Evolutionary conservation across 2,888 invertebrate species (phyloP).

Genomic region (Apodemia duryi): DNA sequence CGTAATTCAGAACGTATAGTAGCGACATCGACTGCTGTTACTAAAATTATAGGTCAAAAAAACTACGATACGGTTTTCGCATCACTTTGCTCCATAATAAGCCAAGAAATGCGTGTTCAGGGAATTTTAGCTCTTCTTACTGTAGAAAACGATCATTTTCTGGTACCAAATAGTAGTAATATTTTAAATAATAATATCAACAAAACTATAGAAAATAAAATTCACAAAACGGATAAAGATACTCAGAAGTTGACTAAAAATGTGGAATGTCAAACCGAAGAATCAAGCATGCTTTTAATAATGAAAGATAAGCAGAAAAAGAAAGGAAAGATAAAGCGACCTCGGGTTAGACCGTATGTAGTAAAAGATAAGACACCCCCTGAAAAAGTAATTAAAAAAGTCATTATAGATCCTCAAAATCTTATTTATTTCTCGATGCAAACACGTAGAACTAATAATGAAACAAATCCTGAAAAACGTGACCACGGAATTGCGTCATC

Average conservation of each 20-base stretch:
- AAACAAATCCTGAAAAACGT: not conserved
- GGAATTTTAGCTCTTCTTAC: constrained; percentile 52
- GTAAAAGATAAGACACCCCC: constrained; percentile 38
- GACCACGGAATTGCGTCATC: constrained; percentile 3
- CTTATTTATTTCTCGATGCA: constrained; percentile 24
- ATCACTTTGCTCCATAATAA: constrained; percentile 53
- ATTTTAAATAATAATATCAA: not conserved
- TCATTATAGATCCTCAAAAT: constrained; percentile 41
- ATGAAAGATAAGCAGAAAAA: constrained; percentile 29
- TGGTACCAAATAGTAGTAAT: not conserved
- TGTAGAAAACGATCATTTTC: not conserved
- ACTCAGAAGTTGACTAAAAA: not conserved
- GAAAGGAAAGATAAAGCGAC: constrained; percentile 37
- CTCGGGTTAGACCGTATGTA: constrained; percentile 44
- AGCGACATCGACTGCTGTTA: constrained; percentile 49
- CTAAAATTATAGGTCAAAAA: constrained; percentile 53
- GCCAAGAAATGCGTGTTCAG: constrained; percentile 49
- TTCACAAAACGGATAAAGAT: not conserved
- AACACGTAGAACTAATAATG: constrained; percentile 9
- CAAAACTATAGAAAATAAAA: not conserved
- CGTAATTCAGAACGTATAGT: constrained; percentile 32
- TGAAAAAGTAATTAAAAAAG: constrained; percentile 32
- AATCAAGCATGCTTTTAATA: constrained; percentile 32
- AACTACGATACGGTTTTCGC: constrained; percentile 54
- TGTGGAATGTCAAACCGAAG: constrained; percentile 42